These are phyloP conservation scores for Phycodurus eques DNA, from an alignment of 2,113 vertebrate genomes.

Conservation along the genomic window DNA sequence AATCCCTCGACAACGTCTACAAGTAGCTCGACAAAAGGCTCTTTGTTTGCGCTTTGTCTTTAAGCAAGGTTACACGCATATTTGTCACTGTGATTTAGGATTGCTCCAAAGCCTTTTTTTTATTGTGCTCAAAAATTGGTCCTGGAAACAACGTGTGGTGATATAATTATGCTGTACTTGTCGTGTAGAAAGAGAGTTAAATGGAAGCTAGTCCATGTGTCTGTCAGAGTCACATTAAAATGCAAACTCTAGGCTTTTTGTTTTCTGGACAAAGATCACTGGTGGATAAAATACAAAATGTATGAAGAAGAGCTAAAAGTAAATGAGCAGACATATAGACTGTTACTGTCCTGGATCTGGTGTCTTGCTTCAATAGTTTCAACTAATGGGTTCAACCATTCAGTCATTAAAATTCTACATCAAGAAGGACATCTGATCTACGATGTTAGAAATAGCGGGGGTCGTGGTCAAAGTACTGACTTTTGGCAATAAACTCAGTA, in stretches of 20 bases:
- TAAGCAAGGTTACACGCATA: neutral
- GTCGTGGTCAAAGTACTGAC: too few relatives aligned
- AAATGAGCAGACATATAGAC: too few relatives aligned
- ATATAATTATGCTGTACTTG: neutral
- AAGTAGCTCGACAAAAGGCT: neutral
- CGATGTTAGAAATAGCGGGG: too few relatives aligned
- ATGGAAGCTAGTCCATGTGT: neutral
- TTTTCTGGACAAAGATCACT: neutral
- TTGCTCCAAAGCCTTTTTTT: neutral
- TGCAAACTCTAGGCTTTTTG: neutral
- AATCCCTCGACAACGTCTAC: slow-evolving; percentile 24
- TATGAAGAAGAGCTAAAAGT: too few relatives aligned
- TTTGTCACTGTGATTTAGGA: slow-evolving; percentile 7
- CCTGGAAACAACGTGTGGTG: neutral
- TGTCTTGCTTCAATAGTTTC: too few relatives aligned
- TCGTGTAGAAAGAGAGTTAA: neutral
- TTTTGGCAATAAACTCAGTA: too few relatives aligned
- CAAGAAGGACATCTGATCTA: too few relatives aligned
- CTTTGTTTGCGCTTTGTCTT: slow-evolving; percentile 2
- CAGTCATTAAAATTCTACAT: too few relatives aligned
- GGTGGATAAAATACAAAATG: neutral
- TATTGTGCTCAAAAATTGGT: neutral
- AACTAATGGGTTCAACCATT: too few relatives aligned
- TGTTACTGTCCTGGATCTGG: too few relatives aligned
- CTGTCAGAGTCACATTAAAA: neutral